Conservation (phyloP, 1,140 invertebrate genomes). For the Drosophila pectinifera region DNA sequence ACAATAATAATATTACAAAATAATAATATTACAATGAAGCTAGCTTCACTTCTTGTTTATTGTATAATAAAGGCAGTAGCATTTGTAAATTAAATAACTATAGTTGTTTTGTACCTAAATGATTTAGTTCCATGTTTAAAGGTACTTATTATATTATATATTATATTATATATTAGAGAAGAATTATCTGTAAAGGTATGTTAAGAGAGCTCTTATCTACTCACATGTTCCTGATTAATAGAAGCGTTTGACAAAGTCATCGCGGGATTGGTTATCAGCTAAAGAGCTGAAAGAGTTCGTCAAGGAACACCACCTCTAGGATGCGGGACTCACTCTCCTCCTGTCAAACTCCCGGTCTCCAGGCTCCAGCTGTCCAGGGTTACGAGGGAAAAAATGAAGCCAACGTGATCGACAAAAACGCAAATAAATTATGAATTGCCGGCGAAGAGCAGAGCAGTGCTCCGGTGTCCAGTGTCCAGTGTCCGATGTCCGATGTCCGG, state of each 20-base stretch:
- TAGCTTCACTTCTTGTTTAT: too few species aligned
- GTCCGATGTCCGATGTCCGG: slow-evolving; percentile 17
- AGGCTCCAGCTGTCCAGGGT: slow-evolving; percentile 59
- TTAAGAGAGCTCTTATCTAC: not conserved
- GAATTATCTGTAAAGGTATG: not conserved
- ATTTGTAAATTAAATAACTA: too few species aligned
- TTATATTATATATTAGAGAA: too few species aligned
- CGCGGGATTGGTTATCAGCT: not conserved
- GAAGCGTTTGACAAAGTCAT: not conserved
- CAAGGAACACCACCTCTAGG: not conserved
- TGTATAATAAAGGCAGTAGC: too few species aligned
- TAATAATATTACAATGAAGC: too few species aligned
- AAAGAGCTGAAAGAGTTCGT: not conserved
- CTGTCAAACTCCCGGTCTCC: not conserved
- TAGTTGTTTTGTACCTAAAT: too few species aligned
- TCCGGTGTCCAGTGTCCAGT: slow-evolving; percentile 5
- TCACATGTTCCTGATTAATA: not conserved
- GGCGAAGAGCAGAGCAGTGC: slow-evolving; percentile 12
- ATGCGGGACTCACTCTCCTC: slow-evolving; percentile 4
- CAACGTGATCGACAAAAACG: slow-evolving; percentile 65
- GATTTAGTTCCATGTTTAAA: too few species aligned
- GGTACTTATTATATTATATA: too few species aligned
- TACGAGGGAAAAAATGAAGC: slow-evolving; percentile 57
- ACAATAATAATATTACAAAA: too few species aligned
- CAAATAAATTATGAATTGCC: slow-evolving; percentile 78